Conservation (phyloP, 2,113 vertebrate species). For the Gopherus evgoodei region DNA sequence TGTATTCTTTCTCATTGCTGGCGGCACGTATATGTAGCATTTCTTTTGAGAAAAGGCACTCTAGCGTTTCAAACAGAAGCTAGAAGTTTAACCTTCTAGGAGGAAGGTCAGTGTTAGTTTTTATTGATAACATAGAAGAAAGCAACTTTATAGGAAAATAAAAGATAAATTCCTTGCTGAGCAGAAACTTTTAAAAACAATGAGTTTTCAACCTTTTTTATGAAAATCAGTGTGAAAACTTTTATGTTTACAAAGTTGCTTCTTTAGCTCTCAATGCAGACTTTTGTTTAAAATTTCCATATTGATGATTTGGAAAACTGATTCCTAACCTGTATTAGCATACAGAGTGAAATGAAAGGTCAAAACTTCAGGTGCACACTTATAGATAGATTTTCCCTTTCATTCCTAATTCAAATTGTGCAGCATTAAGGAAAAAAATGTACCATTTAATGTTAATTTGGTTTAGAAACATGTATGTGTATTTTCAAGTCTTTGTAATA, state of each 20-base stretch:
- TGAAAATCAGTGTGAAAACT: constrained; percentile 69
- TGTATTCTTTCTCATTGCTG: constrained; percentile 78
- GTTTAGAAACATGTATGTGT: neutral
- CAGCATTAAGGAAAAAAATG: neutral
- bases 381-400: neutral
- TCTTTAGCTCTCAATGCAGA: constrained; percentile 11
- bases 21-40: constrained; percentile 72
- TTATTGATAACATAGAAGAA: constrained; percentile 79
- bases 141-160: constrained; percentile 68
- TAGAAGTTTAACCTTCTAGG: constrained; percentile 82
- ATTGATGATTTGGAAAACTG: constrained; percentile 10
- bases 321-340: constrained; percentile 56
- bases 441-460: neutral
- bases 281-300: constrained; percentile 41
- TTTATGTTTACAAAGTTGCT: constrained; percentile 44
- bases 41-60: constrained; percentile 80
- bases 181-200: constrained; percentile 64
- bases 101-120: constrained; percentile 81
- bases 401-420: neutral
- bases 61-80: constrained; percentile 76
- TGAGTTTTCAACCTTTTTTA: constrained; percentile 62
- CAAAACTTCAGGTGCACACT: constrained; percentile 37
- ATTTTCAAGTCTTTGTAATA: neutral
- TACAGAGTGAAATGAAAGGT: constrained; percentile 66
- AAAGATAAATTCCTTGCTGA: constrained; percentile 72